Evolutionary conservation across 1,140 invertebrate genomes (phyloP), one percentile per base, ranked within the genome.

Genomic region (Sycophila sp.): DNA sequence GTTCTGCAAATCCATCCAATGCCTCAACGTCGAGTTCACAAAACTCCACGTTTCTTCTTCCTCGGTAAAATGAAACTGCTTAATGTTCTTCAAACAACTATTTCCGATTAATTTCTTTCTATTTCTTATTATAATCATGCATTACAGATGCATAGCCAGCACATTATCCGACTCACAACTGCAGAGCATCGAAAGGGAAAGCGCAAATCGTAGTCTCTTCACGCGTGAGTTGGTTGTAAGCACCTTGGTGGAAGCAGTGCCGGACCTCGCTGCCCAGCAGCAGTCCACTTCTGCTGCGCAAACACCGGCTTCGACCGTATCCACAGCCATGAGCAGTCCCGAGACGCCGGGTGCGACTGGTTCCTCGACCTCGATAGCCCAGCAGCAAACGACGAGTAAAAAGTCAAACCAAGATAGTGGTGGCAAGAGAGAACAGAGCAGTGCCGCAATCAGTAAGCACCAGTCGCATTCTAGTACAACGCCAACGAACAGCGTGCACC

Each of bases 181-280:
- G 53, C 87, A 90, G 75, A 85, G 78, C 55, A 82, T 88, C 72
- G 90, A 91, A 75, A 84, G 87, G 69, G 89, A 91, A 72, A 87
- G 88, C 75, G 88, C 90, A 63, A 90, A 92, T 79, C 87, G 89
- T 71, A 91, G 91, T 79, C 77, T 92, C 17, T 93, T 93, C 86
- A 87, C 91, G 53, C 89, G 91, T 76, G 91, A 93, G 83, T 80
- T 93, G 58, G 85, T 93, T 34, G 82, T 92, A 62, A 88, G 89
- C 32, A 90, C 90, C 30, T 81, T 92, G 75, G 87, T 88, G 38
- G 83, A 85, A 75, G 81, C 83, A 72, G 78, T 86, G 71, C 79
- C 83, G 32, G 83, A 85, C 47, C 80, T 87, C 47, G 80, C 82
- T 60, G 78, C 80, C 60, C 79, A 84, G 34, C 80, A 85, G 34